These are phyloP conservation scores for Frieseomelitta varia DNA, from an alignment of 1,140 invertebrate genomes.

Conservation along the genomic window DNA sequence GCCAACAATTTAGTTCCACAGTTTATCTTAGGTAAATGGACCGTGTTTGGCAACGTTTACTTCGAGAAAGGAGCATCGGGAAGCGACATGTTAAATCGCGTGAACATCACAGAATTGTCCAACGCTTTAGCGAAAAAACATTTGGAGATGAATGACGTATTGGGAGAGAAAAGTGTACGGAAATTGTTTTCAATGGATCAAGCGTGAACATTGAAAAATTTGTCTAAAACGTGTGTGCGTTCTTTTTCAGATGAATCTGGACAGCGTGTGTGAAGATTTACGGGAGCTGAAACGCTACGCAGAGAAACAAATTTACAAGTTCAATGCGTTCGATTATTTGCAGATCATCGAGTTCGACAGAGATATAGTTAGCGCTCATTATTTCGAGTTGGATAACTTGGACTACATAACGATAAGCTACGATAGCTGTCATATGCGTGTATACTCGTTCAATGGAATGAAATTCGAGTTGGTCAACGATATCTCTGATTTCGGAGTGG, in stretches of 20 bases:
- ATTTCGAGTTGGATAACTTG: slow-evolving; percentile 69
- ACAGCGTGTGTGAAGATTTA: slow-evolving; percentile 71
- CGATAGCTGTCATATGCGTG: slow-evolving; percentile 60
- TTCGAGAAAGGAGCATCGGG: slow-evolving; percentile 71
- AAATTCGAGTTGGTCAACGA: slow-evolving; percentile 57
- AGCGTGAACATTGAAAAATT: not conserved
- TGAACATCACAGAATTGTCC: slow-evolving; percentile 67
- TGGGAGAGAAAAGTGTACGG: slow-evolving; percentile 67
- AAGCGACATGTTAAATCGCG: slow-evolving; percentile 67
- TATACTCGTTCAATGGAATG: slow-evolving; percentile 58
- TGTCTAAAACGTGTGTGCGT: too few species aligned
- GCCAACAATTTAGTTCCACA: slow-evolving; percentile 58
- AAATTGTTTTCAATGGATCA: slow-evolving; percentile 1
- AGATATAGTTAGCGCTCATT: slow-evolving; percentile 71
- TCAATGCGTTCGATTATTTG: slow-evolving; percentile 79
- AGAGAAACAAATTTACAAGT: slow-evolving; percentile 77
- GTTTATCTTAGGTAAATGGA: slow-evolving; percentile 73
- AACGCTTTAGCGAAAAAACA: slow-evolving; percentile 59
- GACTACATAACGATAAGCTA: slow-evolving; percentile 78
- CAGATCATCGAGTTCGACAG: slow-evolving; percentile 71
- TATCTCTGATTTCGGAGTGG: slow-evolving; percentile 65
- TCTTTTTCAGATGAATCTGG: slow-evolving; percentile 57
- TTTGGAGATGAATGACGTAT: slow-evolving; percentile 55
- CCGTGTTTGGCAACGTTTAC: slow-evolving; percentile 68
- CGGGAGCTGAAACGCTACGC: slow-evolving; percentile 61